A percentile compares a stretch with the other conserved stretches of the same genome.
Conservation (phyloP, 2,888 invertebrate genomes). For the Latrodectus elegans region DNA sequence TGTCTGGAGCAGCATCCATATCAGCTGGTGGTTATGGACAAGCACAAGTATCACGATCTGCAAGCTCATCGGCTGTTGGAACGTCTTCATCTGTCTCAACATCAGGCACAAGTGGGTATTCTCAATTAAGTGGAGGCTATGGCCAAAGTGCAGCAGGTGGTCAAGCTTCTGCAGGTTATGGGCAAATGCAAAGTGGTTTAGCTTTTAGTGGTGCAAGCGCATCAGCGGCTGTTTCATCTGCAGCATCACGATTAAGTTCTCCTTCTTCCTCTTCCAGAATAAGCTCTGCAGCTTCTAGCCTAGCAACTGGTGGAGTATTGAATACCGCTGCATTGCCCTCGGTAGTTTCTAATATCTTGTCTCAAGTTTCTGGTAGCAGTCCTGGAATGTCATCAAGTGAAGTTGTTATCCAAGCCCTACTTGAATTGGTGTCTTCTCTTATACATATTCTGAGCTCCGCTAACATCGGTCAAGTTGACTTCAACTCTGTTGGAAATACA, state of each 20-base stretch:
- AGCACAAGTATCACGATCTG: too few relatives aligned
- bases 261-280: neutral
- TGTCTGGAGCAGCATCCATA: too few relatives aligned
- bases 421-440: conserved; percentile 10
- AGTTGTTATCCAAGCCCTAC: conserved; percentile 7
- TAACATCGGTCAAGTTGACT: neutral
- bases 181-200: neutral
- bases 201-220: neutral
- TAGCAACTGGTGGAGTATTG: neutral
- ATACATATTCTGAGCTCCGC: neutral
- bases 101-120: neutral
- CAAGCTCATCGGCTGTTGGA: too few relatives aligned
- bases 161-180: neutral
- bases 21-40: too few relatives aligned
- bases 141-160: neutral
- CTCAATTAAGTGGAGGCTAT: neutral
- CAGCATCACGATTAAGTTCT: neutral
- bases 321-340: neutral
- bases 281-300: neutral
- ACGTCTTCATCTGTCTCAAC: too few relatives aligned
- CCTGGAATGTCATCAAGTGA: neutral
- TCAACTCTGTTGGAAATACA: neutral
- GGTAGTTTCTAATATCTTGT: neutral
- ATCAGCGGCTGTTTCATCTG: neutral
- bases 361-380: neutral